Evolutionary conservation across 2,797 vertebrate genomes (phyloP), one percentile per base, ranked within the genome.

Genomic region (Amphiprion clarkii): DNA sequence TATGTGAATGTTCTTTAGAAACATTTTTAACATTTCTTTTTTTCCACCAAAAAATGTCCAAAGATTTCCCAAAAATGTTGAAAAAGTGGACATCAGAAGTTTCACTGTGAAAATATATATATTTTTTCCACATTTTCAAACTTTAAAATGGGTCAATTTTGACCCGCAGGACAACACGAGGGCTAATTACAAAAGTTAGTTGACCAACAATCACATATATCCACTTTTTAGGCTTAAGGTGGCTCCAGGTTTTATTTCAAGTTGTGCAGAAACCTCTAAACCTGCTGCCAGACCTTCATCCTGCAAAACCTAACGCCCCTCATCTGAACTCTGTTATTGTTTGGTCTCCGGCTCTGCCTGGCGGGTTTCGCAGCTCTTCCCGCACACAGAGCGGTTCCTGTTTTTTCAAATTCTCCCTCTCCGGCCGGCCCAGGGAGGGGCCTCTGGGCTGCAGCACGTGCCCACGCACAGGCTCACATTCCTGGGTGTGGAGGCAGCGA

Each of bases 341-440:
- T 78, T 73, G 70, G 16, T 8, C 39, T 58, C 16, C n/a, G 14
- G 9, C 59, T 4, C 23, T 5, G 36, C 36, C 1, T 0, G 42
- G 29, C 0, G 3, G 57, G 29, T 17, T 36, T 17, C 19, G 17
- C 31, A 2, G 10, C 12, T 67, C 69, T 61, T 68, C 52, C 60
- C 46, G 25, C 71, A 54, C 66, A 48, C 27, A 51, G 7, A 46
- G 60, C 67, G 21, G 8, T 86, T 87, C 81, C 81, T 87, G 82
- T 85, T 84, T 77, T 90, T 94, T 93, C 87, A 92, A 93, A 92
- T 83, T 44, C 21, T 90, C 90, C 90, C 87, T 86, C 91, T 76
- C 72, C 0, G 9, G 48, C 53, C 0, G 3, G 23, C 54, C 42
- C 14, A 46, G 83, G 86, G 87, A 80, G 82, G 58, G 79, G 84